These are phyloP conservation scores for Dufourea novaeangliae DNA, from an alignment of 1,140 invertebrate species.

Conservation along the genomic window DNA sequence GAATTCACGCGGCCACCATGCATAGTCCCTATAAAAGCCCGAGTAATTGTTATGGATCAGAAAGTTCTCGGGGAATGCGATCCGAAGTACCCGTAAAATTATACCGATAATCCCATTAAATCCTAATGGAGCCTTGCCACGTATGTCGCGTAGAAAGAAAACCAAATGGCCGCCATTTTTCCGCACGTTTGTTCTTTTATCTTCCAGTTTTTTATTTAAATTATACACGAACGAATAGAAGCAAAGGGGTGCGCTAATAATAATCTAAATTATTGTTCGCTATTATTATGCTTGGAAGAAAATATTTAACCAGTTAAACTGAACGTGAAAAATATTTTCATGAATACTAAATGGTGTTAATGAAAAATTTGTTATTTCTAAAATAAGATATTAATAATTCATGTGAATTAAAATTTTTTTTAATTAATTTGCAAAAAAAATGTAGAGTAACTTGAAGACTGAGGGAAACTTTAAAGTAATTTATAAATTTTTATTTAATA, in stretches of 20 bases:
- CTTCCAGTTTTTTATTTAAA: not conserved
- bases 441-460: too few relatives aligned
- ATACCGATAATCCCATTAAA: slow-evolving; percentile 36
- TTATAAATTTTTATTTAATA: too few relatives aligned
- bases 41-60: slow-evolving; percentile 26
- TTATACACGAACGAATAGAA: not conserved
- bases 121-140: slow-evolving; percentile 11
- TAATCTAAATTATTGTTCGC: not conserved
- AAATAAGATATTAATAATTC: too few relatives aligned
- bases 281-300: not conserved
- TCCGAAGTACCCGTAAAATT: slow-evolving; percentile 22
- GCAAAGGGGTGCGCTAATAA: too few relatives aligned
- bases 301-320: too few relatives aligned
- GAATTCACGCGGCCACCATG: not conserved
- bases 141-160: slow-evolving; percentile 15
- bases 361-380: too few relatives aligned
- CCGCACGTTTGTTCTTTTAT: not conserved
- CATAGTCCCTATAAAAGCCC: slow-evolving; percentile 8
- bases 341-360: too few relatives aligned
- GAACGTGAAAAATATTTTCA: too few relatives aligned
- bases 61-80: not conserved
- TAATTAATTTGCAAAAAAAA: too few relatives aligned
- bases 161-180: not conserved
- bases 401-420: too few relatives aligned
- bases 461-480: too few relatives aligned